These are phyloP conservation scores for Ibycter americanus DNA, from an alignment of 2,797 vertebrate genomes.

Conservation along the genomic window DNA sequence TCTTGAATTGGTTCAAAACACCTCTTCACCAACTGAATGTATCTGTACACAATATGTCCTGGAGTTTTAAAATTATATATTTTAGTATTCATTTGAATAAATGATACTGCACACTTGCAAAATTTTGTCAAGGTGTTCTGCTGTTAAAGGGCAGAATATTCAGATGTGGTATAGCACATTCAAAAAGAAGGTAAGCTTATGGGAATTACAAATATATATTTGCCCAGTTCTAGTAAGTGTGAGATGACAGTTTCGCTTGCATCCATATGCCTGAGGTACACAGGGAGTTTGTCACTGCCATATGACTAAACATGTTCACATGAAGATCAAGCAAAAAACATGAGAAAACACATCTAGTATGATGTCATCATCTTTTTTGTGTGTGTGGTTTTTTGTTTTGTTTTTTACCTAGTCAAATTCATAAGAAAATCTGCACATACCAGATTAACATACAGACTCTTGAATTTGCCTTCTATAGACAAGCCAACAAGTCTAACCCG, in stretches of 20 bases:
- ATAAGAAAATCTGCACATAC: neutral
- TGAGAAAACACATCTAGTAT: neutral
- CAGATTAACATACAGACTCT: neutral
- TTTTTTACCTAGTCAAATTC: neutral
- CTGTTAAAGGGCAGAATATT: neutral
- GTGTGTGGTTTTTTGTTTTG: too few species aligned
- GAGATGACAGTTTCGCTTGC: neutral
- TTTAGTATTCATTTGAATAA: neutral
- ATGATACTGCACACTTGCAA: neutral
- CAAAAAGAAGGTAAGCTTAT: neutral
- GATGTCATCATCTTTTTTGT: too few species aligned
- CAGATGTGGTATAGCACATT: neutral
- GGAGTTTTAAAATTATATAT: neutral
- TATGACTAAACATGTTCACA: neutral
- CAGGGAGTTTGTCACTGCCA: fast-evolving
- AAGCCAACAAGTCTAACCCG: neutral
- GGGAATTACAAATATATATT: neutral
- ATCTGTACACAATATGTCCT: neutral
- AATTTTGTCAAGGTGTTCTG: neutral
- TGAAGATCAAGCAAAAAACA: neutral
- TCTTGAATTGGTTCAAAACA: neutral
- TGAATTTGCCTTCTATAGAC: neutral
- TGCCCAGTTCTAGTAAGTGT: neutral
- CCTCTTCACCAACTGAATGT: neutral
- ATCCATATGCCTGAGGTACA: neutral